Evolutionary conservation across 1,140 invertebrate genomes (phyloP).

Genomic region (Myzus persicae): DNA sequence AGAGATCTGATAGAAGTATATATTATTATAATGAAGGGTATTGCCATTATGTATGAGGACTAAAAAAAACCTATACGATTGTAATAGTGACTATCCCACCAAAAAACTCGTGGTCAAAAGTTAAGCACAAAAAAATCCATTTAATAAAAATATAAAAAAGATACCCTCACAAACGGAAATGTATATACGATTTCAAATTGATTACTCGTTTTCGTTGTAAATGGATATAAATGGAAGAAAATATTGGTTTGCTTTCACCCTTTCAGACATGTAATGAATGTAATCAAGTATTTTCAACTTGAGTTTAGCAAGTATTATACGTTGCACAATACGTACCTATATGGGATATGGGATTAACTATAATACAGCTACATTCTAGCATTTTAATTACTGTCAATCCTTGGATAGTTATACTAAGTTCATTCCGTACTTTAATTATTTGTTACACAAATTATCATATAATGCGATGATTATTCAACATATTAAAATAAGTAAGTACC

Average conservation of each 20-base stretch:
- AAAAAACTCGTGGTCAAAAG: slow-evolving; percentile 53
- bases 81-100: not conserved
- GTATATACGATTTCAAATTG: slow-evolving; percentile 36
- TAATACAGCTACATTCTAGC: not conserved
- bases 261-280: not conserved
- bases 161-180: slow-evolving; percentile 18
- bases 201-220: slow-evolving; percentile 39
- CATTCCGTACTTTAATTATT: too few relatives aligned
- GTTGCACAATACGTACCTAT: not conserved
- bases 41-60: slow-evolving; percentile 33
- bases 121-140: slow-evolving; percentile 49
- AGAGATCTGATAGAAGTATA: slow-evolving; percentile 43
- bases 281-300: not conserved
- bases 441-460: too few relatives aligned
- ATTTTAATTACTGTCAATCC: not conserved
- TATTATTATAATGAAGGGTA: slow-evolving; percentile 57
- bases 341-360: too few relatives aligned
- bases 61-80: slow-evolving; percentile 48
- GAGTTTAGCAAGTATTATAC: not conserved
- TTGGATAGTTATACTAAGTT: too few relatives aligned
- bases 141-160: slow-evolving; percentile 20
- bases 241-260: not conserved
- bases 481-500: not conserved
- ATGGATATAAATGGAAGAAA: not conserved
- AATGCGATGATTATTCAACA: not conserved